A percentile compares a stretch with the other conserved stretches of the same genome.
phyloP scores from a whole-genome alignment of 2,113 vertebrate genomes.

The Ciconia stormi region DNA sequence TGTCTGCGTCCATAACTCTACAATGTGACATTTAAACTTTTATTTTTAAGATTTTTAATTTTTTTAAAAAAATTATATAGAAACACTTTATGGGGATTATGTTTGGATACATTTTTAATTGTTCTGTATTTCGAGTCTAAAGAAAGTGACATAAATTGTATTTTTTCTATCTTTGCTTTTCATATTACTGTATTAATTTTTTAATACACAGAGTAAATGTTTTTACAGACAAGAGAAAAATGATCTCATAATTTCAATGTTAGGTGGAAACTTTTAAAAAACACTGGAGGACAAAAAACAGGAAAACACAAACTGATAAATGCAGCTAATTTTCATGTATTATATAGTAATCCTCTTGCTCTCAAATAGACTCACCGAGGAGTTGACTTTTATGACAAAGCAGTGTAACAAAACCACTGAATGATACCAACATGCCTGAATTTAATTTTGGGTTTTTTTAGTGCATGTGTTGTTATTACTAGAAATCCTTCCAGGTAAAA shows the following conservation, averaged over 20 bases:
- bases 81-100: neutral
- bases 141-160: neutral
- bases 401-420: neutral
- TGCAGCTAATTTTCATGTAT: neutral
- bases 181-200: neutral
- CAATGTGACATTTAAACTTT: neutral
- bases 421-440: neutral
- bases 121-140: neutral
- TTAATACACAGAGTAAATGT: neutral
- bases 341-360: neutral
- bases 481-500: neutral
- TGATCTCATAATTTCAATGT: neutral
- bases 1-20: neutral
- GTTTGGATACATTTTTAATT: neutral
- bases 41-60: neutral
- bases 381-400: neutral
- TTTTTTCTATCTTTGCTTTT: constrained; percentile 6
- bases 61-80: neutral
- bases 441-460: neutral
- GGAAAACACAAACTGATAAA: neutral
- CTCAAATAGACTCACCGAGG: neutral
- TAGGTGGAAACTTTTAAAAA: neutral
- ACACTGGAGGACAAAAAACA: neutral
- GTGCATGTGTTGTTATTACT: neutral
- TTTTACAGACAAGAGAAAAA: neutral